Conservation (phyloP, 2,888 invertebrate genomes). For the Cheilosia vulpina region DNA sequence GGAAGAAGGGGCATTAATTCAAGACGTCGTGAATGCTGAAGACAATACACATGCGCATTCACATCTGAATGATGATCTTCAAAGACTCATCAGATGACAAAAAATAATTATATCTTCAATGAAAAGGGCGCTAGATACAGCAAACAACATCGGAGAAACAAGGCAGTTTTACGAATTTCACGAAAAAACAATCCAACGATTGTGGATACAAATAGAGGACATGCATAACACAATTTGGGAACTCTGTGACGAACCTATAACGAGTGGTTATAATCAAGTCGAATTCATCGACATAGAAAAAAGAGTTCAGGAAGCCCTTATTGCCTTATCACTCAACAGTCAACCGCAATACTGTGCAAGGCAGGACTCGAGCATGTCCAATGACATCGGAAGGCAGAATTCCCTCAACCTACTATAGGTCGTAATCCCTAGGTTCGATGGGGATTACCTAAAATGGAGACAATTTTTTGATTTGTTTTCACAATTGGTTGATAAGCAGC, state of each 20-base stretch:
- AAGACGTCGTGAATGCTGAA: no score
- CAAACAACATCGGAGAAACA: no score
- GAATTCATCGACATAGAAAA: slow-evolving; percentile 18
- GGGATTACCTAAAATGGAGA: slow-evolving; percentile 39
- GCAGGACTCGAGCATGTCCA: neutral
- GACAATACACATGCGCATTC: no score
- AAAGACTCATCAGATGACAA: no score
- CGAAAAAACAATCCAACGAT: no score
- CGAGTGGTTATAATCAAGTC: neutral
- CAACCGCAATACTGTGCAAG: neutral
- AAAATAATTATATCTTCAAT: no score
- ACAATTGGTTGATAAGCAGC: slow-evolving; percentile 21
- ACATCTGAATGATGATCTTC: no score
- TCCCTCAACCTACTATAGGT: slow-evolving; percentile 32
- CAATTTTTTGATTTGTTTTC: slow-evolving; percentile 47
- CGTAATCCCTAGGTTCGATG: slow-evolving; percentile 30
- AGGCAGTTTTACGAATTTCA: no score
- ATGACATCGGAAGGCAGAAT: neutral
- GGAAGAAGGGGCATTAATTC: no score
- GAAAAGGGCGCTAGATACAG: no score
- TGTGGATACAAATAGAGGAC: no score
- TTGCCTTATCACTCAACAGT: neutral
- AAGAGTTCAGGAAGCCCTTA: slow-evolving; percentile 5
- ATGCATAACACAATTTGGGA: slow-evolving; percentile 10
- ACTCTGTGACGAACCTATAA: neutral